These are phyloP conservation scores for Amphipoea oculea DNA, from an alignment of 2,888 invertebrate genomes.

Conservation along the genomic window DNA sequence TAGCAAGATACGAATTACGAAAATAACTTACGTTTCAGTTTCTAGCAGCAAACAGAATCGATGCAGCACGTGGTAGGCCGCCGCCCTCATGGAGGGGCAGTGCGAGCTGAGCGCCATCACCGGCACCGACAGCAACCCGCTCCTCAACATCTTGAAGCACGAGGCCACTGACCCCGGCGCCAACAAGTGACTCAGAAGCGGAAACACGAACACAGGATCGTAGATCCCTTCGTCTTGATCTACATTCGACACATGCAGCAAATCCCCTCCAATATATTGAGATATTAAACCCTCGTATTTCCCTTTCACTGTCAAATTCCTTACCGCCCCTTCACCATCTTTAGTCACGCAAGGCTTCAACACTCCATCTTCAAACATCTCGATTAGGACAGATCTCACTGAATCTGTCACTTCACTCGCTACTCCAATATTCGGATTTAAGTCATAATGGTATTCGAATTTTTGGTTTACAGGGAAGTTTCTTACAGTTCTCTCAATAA, in stretches of 20 bases:
- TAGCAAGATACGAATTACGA: background rate
- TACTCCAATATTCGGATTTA: constrained; percentile 70
- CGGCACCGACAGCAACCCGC: constrained; percentile 93
- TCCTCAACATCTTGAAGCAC: constrained; percentile 92
- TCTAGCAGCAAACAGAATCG: constrained; percentile 94
- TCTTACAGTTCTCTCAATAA: constrained; percentile 92
- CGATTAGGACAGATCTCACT: constrained; percentile 69
- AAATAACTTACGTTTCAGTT: constrained; percentile 90
- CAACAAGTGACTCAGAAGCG: constrained; percentile 93
- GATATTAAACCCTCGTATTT: constrained; percentile 71
- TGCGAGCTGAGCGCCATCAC: constrained; percentile 93
- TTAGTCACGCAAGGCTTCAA: constrained; percentile 68
- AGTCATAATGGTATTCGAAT: constrained; percentile 86
- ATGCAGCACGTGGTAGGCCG: constrained; percentile 93
- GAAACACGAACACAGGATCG: constrained; percentile 95
- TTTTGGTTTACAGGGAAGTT: constrained; percentile 93
- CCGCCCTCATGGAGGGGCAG: constrained; percentile 92
- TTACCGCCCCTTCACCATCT: constrained; percentile 74
- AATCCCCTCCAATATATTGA: constrained; percentile 70
- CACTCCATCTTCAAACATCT: constrained; percentile 72
- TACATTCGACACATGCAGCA: constrained; percentile 73
- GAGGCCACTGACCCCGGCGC: constrained; percentile 94
- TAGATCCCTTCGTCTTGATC: constrained; percentile 90
- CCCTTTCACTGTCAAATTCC: constrained; percentile 70
- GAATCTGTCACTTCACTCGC: constrained; percentile 62